Evolutionary conservation across 1,140 invertebrate species (phyloP).

Genomic region (Anoplophora glabripennis): DNA sequence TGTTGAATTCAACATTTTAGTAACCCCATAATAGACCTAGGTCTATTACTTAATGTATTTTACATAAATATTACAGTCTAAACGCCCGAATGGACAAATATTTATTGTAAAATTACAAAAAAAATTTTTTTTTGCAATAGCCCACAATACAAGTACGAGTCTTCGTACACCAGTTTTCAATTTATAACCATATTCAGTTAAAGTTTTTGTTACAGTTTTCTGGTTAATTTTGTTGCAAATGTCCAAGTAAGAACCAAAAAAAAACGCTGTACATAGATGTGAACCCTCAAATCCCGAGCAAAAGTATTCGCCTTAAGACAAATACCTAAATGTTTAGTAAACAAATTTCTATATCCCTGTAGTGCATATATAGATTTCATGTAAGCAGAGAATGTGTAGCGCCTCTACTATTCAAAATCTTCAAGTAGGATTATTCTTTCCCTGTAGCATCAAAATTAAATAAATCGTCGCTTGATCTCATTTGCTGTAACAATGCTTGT

Average conservation of each 20-base stretch:
- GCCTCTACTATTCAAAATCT: too few species aligned
- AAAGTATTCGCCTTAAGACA: background rate
- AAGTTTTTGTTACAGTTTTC: slow-evolving; percentile 27
- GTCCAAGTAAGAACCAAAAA: slow-evolving; percentile 14
- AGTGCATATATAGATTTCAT: too few species aligned
- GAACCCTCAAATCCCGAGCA: too few species aligned
- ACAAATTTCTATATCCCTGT: too few species aligned
- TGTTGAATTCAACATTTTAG: slow-evolving; percentile 38
- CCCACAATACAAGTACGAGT: slow-evolving; percentile 31
- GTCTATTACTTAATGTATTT: slow-evolving; percentile 40
- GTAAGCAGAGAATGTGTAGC: too few species aligned
- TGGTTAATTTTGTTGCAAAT: slow-evolving; percentile 1
- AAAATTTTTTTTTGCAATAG: slow-evolving; percentile 44
- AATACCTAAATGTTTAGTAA: background rate
- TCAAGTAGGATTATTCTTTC: background rate
- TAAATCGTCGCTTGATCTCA: background rate
- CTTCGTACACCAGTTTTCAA: slow-evolving; percentile 27
- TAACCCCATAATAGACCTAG: slow-evolving; percentile 17
- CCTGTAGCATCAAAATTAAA: background rate
- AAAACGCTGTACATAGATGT: slow-evolving; percentile 16
- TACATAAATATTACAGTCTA: slow-evolving; percentile 49
- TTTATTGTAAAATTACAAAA: slow-evolving; percentile 51
- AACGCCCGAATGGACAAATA: slow-evolving; percentile 49
- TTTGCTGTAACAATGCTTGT: slow-evolving; percentile 9
- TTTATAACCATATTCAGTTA: slow-evolving; percentile 32